Evolutionary conservation across 2,113 vertebrate species (phyloP), one percentile per base, ranked within the genome.

Genomic region (Pelusios castaneus): DNA sequence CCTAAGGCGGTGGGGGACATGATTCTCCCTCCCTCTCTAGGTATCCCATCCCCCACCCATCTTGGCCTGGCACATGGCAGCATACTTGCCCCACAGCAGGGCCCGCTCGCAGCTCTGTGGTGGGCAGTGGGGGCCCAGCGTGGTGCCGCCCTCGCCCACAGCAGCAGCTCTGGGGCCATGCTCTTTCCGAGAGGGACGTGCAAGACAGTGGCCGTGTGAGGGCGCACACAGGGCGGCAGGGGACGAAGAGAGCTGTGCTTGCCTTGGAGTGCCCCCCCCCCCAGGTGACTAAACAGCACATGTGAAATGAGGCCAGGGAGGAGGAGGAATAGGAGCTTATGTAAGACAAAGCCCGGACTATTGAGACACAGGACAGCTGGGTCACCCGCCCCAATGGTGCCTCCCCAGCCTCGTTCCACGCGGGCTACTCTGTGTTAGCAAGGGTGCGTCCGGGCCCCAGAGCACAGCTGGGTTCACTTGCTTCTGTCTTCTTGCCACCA

Each of bases 201-300:
- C 4, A 22, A 54, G 52, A 47, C 3, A 1, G 41, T 17, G 16
- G 31, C 0, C 0, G 4, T n/a, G 81, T 27, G 73, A 21, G 5
- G 12, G 43, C 2, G 3, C 0, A 12, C 27, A 45, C 2, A 51
- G 24, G 11, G 55, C 77, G 91, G 93, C 92, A 96, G 89, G 88
- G 89, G 80, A 95, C 91, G 78, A 90, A 88, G 51, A 80, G 19
- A 1, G 43, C 38, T 38, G 41, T 13, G 52, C 58, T 63, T 52
- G 0, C 25, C 85, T n/a, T 78, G 70, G 94, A 77, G 70, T 88
- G 47, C 29, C 17, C 8, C 4, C 4, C n/a, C 51, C 4, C 16
- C 51, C 51, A 14, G 51, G 51, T 16, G 51, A 52, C 51, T 14
- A 52, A 14, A 52, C 17, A 52, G 51, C 51, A 52, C 12, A 4